Percentiles rank a stretch among this genome's conserved stretches.
Evolutionary conservation across 2,113 vertebrate species (phyloP).

Genomic region (Leptobrachium ailaonicum): DNA sequence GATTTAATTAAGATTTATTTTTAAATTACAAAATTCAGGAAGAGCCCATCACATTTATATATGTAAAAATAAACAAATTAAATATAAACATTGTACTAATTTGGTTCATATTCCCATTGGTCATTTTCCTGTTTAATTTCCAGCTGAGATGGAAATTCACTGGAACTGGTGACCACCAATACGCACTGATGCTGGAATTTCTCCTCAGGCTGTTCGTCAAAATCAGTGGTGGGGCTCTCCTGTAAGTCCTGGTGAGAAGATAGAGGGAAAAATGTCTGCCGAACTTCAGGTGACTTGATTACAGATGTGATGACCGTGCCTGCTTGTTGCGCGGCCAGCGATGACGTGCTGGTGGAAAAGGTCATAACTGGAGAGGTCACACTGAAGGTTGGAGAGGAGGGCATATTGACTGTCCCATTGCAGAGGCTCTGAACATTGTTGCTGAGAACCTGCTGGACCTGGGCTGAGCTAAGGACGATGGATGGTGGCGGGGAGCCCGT

Average conservation of each 20-base stretch:
- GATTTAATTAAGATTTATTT: conserved; percentile 48
- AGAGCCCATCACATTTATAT: conserved; percentile 64
- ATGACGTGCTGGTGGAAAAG: conserved; percentile 70
- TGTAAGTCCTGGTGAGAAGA: conserved; percentile 51
- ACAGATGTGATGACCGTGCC: conserved; percentile 79
- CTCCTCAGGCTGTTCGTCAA: conserved; percentile 57
- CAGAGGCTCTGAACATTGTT: conserved; percentile 69
- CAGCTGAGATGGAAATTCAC: conserved; percentile 62
- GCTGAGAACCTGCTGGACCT: conserved; percentile 70
- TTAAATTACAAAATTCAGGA: conserved; percentile 55
- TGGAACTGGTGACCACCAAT: conserved; percentile 72
- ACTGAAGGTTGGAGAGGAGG: conserved; percentile 66
- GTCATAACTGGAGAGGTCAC: conserved; percentile 68
- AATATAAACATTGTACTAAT: conserved; percentile 50
- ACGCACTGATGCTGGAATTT: conserved; percentile 70
- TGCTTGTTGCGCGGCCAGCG: conserved; percentile 68
- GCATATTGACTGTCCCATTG: conserved; percentile 66
- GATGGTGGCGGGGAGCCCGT: conserved; percentile 67
- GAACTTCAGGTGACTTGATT: conserved; percentile 77
- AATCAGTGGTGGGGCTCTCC: conserved; percentile 47
- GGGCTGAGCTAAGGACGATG: conserved; percentile 67
- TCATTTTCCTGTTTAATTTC: conserved; percentile 70
- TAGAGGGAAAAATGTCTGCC: conserved; percentile 51
- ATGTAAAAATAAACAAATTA: conserved; percentile 55
- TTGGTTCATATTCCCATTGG: conserved; percentile 63